Evolutionary conservation across 2,888 invertebrate species (phyloP), one percentile per base, ranked within the genome.

Genomic region (Leucophora obtusa): DNA sequence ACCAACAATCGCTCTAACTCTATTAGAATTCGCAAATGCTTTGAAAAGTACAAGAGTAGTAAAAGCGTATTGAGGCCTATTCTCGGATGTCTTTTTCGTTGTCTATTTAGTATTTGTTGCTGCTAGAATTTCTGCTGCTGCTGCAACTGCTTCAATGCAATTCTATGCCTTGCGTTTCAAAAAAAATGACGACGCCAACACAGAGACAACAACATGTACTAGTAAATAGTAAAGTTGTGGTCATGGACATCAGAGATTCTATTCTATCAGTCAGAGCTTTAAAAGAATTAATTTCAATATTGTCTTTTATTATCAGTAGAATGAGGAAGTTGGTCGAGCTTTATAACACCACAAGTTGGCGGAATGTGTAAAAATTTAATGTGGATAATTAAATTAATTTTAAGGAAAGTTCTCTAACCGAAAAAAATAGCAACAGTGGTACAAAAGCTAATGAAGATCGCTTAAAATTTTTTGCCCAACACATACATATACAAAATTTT

Each of bases 41-140:
- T 66, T 53, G 11, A 50, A 70, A 77, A 73, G 35, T 79, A 79
- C 74, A 81, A 77, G 81, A 81, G 81, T 66, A 74, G 60, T 71
- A 66, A 77, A 77, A 73, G 81, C 76, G 43, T 73, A 60, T 77
- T 77, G 76, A 73, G 81, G 81, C 81, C 81, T 81, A 78, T 80
- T 82, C 83, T 83, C 80, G 82, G 78, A 79, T 79, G 63, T 75
- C 70, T 82, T 80, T 80, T 83, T 65, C 74, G 28, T 70, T 43
- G 58, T 62, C 53, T 68, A 70, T 76, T 69, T 56, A 66, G 72
- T 72, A 78, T 58, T 54, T 60, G 77, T 75, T 79, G 66, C 47
- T 65, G 65, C 71, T 71, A 60, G 47, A 59, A 73, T 50, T 14
- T 71, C 58, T 80, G 80, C 58, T 75, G 79, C 69, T 71, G 79